Evolutionary conservation across 1,140 invertebrate species (phyloP).

Genomic region (Meloidogyne hapla): DNA sequence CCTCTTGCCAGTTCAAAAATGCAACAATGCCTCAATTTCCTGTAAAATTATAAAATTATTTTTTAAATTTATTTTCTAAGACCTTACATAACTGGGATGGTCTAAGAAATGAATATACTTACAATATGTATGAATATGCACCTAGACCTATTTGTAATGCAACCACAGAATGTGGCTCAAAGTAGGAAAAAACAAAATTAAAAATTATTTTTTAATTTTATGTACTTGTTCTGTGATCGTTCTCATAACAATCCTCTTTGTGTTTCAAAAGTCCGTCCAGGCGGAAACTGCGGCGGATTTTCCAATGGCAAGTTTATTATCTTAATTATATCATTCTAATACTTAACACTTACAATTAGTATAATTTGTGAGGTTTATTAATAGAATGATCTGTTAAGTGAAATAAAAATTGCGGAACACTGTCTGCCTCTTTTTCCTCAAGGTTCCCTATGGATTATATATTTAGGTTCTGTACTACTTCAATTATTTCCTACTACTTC

Average conservation of each 20-base stretch:
- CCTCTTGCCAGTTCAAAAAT: constrained; percentile 56
- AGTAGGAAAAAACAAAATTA: constrained; percentile 28
- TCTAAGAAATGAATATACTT: constrained; percentile 63
- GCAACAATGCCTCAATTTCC: constrained; percentile 58
- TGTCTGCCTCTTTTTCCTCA: no score
- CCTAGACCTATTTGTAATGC: constrained; percentile 67
- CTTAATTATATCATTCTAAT: no score
- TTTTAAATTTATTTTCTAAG: constrained; percentile 24
- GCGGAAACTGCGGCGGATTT: constrained; percentile 40
- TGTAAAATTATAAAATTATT: constrained; percentile 38
- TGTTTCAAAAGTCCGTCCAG: constrained; percentile 55
- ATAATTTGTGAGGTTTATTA: no score
- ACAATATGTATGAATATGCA: constrained; percentile 59
- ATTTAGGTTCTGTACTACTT: no score
- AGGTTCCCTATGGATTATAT: no score
- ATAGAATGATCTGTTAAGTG: no score
- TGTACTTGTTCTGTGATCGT: constrained; percentile 58
- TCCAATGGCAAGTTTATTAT: neutral
- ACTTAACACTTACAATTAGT: no score
- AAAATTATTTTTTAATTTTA: constrained; percentile 20
- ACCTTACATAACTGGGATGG: constrained; percentile 35
- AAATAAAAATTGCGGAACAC: no score
- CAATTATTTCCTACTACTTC: no score
- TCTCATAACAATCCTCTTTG: constrained; percentile 49
- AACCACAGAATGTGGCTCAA: constrained; percentile 79